Evolutionary conservation across 1,140 invertebrate species (phyloP).

Genomic region (Tetragonula clypearis): DNA sequence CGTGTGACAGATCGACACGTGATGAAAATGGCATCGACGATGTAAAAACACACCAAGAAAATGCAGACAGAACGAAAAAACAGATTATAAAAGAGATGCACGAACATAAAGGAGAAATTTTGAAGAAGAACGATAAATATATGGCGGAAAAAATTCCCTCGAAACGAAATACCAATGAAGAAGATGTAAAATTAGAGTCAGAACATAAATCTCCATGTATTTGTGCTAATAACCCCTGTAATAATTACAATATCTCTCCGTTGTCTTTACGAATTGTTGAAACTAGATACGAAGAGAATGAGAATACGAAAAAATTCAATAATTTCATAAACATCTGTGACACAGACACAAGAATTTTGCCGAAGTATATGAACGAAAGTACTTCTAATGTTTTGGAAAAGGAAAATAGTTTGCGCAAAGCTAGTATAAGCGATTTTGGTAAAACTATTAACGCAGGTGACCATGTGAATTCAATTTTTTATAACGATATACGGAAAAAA

Average conservation of each 20-base stretch:
- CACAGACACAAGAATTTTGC: background rate
- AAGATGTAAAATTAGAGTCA: background rate
- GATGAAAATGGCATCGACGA: background rate
- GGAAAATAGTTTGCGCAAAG: background rate
- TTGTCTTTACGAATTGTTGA: background rate
- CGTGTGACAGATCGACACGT: background rate
- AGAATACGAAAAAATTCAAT: background rate
- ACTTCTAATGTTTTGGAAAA: background rate
- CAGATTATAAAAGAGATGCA: background rate
- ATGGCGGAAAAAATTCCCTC: background rate
- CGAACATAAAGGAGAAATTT: background rate
- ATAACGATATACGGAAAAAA: background rate
- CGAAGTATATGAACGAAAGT: background rate
- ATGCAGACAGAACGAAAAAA: too few species aligned
- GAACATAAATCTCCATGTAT: background rate
- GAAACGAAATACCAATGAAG: background rate
- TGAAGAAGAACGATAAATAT: background rate
- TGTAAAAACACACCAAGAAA: background rate
- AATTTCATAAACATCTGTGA: background rate
- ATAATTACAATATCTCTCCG: too few species aligned
- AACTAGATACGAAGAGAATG: background rate
- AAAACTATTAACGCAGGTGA: background rate
- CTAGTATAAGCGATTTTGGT: background rate
- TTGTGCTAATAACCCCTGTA: background rate
- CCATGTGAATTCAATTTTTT: conserved; percentile 17